phyloP scores from a whole-genome alignment of 1,140 invertebrate genomes.

The Pteromalus puparum region DNA sequence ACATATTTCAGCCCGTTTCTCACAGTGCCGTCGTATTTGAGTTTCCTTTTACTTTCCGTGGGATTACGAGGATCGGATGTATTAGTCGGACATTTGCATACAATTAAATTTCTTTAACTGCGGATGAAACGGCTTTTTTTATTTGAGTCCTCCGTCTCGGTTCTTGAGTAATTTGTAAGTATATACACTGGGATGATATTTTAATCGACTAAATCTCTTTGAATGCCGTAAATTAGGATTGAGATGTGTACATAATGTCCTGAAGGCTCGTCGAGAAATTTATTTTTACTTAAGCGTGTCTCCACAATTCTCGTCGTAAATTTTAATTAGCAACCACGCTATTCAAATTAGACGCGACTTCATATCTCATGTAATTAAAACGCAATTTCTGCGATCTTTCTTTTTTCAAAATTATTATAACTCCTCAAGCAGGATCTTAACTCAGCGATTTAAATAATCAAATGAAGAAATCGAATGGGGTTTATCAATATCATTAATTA shows the following conservation, averaged over 20 bases:
- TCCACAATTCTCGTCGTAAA: constrained; percentile 37
- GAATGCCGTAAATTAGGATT: constrained; percentile 31
- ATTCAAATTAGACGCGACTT: background rate
- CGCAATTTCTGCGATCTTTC: too few species aligned
- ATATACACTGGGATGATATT: constrained; percentile 9
- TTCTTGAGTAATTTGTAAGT: constrained; percentile 4
- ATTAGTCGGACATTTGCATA: constrained; percentile 43
- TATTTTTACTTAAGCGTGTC: constrained; percentile 6
- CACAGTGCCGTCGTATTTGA: background rate
- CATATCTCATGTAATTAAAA: background rate
- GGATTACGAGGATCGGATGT: constrained; percentile 28
- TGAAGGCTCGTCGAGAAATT: constrained; percentile 7
- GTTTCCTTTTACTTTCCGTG: constrained; percentile 32
- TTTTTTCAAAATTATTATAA: background rate
- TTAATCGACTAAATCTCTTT: constrained; percentile 41
- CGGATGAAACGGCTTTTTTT: constrained; percentile 1
- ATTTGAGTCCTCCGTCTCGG: constrained; percentile 5
- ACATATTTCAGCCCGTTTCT: constrained; percentile 24
- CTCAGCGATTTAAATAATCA: too few species aligned
- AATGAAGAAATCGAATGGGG: too few species aligned
- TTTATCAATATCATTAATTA: too few species aligned
- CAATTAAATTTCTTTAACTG: constrained; percentile 40
- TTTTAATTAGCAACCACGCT: background rate
- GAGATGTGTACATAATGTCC: background rate
- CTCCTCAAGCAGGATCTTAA: too few species aligned